Evolutionary conservation across 2,113 vertebrate genomes (phyloP), one percentile per base, ranked within the genome.

Genomic region (Alethe castanea): DNA sequence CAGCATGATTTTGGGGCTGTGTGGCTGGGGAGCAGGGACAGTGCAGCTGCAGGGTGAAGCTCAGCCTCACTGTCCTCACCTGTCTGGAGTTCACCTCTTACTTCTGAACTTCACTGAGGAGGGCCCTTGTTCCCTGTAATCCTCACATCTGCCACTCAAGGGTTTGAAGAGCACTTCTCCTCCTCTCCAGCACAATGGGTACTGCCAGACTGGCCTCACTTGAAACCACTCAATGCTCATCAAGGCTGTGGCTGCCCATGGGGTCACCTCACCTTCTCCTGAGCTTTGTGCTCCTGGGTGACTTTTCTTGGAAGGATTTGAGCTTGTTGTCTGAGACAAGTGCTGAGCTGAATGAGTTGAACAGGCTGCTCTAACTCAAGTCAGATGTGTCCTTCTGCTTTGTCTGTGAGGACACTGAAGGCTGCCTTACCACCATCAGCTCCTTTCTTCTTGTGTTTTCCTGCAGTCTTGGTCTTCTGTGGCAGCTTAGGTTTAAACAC

Each of bases 231-330:
- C 61, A n/a, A 16, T 50, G 29, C 36, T 94, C 2, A 0, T n/a
- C 56, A 65, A 48, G 53, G 67, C 47, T 4, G 5, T 9, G 2
- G 6, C 45, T 11, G 29, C 48, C 42, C 2, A 0, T 9, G 52
- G 54, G 77, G 42, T 86, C 54, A 54, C 25, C 33, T 53, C 73
- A 64, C 57, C 65, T 38, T 57, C 47, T 81, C 33, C 66, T 87
- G 56, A 84, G 36, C 69, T 48, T 44, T 29, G 1, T 81, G 60
- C 56, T 66, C 26, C 65, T 79, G 73, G 8, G 25, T 67, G 38
- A 23, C 56, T 81, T 57, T 35, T 74, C 25, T 19, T 38, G 73
- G 60, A 62, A 71, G 6, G 42, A 50, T 38, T 67, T 1, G 4
- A 79, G 42, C 73, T 52, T 54, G n/a, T 36, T 91, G 53, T 62